Evolutionary conservation across 2,797 vertebrate species (phyloP), one percentile per base, ranked within the genome.

Genomic region (Falco naumanni): DNA sequence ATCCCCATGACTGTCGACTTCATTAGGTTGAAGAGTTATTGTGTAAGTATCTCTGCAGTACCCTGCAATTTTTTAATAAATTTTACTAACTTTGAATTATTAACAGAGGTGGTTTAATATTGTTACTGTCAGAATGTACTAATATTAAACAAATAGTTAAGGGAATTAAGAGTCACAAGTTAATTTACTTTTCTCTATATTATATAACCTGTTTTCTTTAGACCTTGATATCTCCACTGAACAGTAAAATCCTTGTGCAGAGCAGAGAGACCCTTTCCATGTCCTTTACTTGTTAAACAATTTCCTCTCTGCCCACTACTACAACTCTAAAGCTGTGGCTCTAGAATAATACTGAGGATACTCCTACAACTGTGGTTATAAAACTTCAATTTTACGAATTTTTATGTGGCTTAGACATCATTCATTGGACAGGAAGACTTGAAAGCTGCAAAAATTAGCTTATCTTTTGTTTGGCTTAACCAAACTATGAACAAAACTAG

Each of bases 1-100:
- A 99, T 99, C 97, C 99, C 99, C 26, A 99, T 99, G 99, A 99
- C 99, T 5, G 99, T 99, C 45, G 99, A 99, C 98, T 99, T 99
- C 98, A 99, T 99, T 91, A 98, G 99, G 88, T 98, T 99, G 96
- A 99, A 99, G 98, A 99, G 99, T 98, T 99, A 99, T 84, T 99
- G 98, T 96, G 99, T 99, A 99, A 98, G 98, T 98, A 93, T 95
- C 81, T 89, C 10, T 72, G 60, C 53, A 37, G 28, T n/a, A 16
- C 37, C 45, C 18, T 64, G 39, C 37, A 39, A 13, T 79, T 93
- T 90, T 79, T 59, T 16, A 54, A 33, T 68, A 65, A 59, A 34
- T 65, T 53, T 69, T 24, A 45, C 60, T 84, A 45, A 37, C 47
- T 83, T 84, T 16, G 59, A 5, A 60, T 87, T 78, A 51, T 61